These are phyloP conservation scores for Rhagoletis pomonella DNA, from an alignment of 1,140 invertebrate genomes.

Conservation along the genomic window DNA sequence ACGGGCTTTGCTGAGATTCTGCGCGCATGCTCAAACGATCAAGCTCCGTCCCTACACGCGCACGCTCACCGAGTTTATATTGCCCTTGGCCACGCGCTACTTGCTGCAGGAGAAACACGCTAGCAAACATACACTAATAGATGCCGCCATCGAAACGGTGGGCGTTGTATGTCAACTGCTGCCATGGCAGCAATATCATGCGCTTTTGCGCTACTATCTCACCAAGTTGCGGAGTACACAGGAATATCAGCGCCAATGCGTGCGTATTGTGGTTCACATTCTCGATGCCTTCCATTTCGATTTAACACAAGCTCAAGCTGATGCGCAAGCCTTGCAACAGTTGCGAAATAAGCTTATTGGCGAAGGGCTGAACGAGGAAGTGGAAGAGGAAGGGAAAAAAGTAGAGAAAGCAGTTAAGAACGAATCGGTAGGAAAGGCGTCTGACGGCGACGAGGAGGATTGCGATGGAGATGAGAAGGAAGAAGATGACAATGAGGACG, in stretches of 20 bases:
- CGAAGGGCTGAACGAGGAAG: not conserved
- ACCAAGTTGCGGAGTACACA: constrained; percentile 81
- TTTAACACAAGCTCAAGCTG: constrained; percentile 79
- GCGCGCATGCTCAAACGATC: constrained; percentile 77
- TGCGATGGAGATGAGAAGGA: constrained; percentile 67
- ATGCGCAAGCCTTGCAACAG: constrained; percentile 59
- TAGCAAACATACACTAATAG: constrained; percentile 87
- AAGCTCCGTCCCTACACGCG: constrained; percentile 78
- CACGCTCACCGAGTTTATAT: constrained; percentile 87
- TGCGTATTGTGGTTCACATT: constrained; percentile 87
- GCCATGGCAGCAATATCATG: constrained; percentile 91
- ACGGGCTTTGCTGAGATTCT: constrained; percentile 84
- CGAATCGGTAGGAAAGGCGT: constrained; percentile 59
- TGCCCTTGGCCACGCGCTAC: constrained; percentile 89
- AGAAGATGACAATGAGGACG: constrained; percentile 59
- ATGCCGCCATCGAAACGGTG: constrained; percentile 86
- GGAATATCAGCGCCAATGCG: constrained; percentile 88
- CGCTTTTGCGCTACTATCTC: constrained; percentile 87
- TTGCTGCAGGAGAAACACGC: constrained; percentile 85
- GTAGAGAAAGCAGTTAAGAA: constrained; percentile 59
- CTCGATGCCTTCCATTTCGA: constrained; percentile 96
- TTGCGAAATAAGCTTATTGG: constrained; percentile 57
- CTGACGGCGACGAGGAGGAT: constrained; percentile 58
- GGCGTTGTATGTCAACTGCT: constrained; percentile 84
- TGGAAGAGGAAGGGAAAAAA: not conserved